Base-by-base conservation (phyloP, 2,113 vertebrate species). In the Urocynchramus pylzowi region DNA sequence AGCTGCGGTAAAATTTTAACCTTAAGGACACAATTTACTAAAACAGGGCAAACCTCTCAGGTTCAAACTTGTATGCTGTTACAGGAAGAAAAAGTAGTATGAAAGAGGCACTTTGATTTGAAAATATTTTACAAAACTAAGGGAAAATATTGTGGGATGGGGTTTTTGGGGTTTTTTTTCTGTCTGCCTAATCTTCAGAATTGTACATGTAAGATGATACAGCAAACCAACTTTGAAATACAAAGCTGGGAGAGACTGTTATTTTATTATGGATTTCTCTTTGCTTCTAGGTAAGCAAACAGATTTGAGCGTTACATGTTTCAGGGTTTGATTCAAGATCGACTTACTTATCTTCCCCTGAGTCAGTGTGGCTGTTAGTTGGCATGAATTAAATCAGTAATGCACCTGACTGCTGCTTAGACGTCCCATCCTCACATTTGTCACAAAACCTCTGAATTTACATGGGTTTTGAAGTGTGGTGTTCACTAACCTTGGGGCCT, bases 1-100 rank as follows among this genome's bases (percentile, higher is more conserved):
- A 80, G 59, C 41, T 41, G 53, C 47, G 88, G 87, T 96, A 93
- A 95, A 93, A 91, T 87, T 92, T 96, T 97, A 97, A 96, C 94
- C 86, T 95, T 74, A 80, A 76, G 90, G 90, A 84, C 27, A 31
- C 6, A 3, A 52, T 87, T 85, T 31, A 14, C 78, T 96, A 60
- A 59, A 79, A 73, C 61, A 85, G 54, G 35, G 39, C 39, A 90
- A 11, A 53, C 61, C 14, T 81, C 85, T 96, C 78, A 69, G 52
- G 35, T 83, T 81, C 81, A 39, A 86, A 73, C 8, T n/a, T 67
- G 31, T 27, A 28, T 71, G 49, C 50, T 49, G 16, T 65, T 80
- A 35, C 5, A 67, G 20, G 28, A 88, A 57, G 24, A 35, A 91
- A 79, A 95, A 18, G 5, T 30, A 20, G 14, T 33, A 30, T 85